phyloP scores from a whole-genome alignment of 2,888 invertebrate genomes.

The Ormia ochracea region DNA sequence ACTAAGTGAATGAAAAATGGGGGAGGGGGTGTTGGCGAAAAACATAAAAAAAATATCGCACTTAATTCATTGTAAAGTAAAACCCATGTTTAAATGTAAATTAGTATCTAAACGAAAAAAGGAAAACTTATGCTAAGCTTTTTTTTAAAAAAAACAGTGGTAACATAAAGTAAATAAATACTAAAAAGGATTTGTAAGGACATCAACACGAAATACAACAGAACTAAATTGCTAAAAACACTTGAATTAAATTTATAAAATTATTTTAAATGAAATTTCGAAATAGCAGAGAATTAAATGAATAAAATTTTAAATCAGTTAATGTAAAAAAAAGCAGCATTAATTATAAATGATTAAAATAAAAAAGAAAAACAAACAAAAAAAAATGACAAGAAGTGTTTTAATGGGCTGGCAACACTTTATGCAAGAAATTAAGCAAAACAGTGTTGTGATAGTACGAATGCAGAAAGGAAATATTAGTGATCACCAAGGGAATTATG shows the following conservation, averaged over 20 bases:
- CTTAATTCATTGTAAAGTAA: constrained; percentile 52
- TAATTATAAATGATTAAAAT: constrained; percentile 5
- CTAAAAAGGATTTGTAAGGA: background rate
- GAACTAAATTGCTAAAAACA: background rate
- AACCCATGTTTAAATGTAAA: constrained; percentile 57
- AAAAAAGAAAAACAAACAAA: constrained; percentile 13
- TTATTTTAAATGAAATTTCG: constrained; percentile 51
- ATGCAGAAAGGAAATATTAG: too few relatives aligned
- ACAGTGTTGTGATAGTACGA: too few relatives aligned
- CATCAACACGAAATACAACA: too few relatives aligned
- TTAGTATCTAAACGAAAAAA: constrained; percentile 51
- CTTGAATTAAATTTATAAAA: constrained; percentile 21
- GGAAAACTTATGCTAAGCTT: constrained; percentile 8
- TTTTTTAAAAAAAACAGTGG: constrained; percentile 7
- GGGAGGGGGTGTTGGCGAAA: too few relatives aligned
- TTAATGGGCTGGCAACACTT: too few relatives aligned
- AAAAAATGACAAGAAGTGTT: background rate
- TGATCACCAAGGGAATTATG: too few relatives aligned
- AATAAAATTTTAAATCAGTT: constrained; percentile 32
- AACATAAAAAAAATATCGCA: constrained; percentile 21
- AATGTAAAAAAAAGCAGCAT: constrained; percentile 37
- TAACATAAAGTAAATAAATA: background rate
- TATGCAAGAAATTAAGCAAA: too few relatives aligned
- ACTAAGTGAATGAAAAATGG: background rate
- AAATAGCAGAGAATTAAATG: constrained; percentile 7